These are phyloP conservation scores for Aix galericulata DNA, from an alignment of 2,113 vertebrate species.

Conservation along the genomic window DNA sequence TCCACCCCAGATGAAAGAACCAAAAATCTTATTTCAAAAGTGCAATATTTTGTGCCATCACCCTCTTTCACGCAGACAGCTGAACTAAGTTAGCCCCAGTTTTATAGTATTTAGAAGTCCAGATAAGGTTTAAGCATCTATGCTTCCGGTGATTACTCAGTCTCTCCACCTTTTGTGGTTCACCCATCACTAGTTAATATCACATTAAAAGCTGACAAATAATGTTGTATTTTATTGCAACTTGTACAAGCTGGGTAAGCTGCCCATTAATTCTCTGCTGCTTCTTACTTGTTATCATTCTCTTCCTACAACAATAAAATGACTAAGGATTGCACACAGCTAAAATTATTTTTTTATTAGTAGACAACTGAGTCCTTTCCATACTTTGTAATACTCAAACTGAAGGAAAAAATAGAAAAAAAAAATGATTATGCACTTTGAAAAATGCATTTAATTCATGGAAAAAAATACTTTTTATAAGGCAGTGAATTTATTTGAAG, in stretches of 20 bases:
- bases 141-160: background rate
- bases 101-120: background rate
- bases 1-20: background rate
- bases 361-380: background rate
- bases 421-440: background rate
- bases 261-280: slow-evolving; percentile 39
- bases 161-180: slow-evolving; percentile 23
- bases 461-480: background rate
- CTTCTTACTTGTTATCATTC: slow-evolving; percentile 22
- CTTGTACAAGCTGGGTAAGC: slow-evolving; percentile 5
- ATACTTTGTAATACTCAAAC: background rate
- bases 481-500: background rate
- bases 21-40: background rate
- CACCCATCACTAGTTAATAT: slow-evolving; percentile 42
- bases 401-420: background rate
- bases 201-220: slow-evolving; percentile 42
- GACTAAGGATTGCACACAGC: background rate
- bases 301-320: background rate
- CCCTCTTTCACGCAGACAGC: background rate
- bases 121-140: background rate
- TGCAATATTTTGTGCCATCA: background rate
- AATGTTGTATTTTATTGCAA: background rate
- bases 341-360: slow-evolving; percentile 47
- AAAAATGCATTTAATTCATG: slow-evolving; percentile 18
- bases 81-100: background rate